phyloP scores from a whole-genome alignment of 2,888 invertebrate genomes.

The Drosophila subquinaria region DNA sequence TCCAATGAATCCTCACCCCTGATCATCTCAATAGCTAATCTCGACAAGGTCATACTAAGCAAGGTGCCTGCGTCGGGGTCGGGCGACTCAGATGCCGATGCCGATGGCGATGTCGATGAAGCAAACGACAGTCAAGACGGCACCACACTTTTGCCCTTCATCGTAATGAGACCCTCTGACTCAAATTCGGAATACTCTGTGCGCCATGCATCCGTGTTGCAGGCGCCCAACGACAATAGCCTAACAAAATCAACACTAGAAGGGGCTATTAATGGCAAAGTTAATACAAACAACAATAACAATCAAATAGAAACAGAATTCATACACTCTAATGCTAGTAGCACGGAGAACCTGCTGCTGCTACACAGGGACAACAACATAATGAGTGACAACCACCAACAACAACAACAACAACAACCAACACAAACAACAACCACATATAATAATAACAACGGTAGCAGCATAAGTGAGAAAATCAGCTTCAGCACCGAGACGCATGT shows the following conservation, averaged over 20 bases:
- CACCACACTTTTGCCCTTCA: conserved; percentile 27
- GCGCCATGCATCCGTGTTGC: conserved; percentile 76
- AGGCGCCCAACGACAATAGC: conserved; percentile 61
- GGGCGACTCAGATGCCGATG: conserved; percentile 35
- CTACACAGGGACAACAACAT: conserved; percentile 30
- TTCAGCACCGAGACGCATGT: conserved; percentile 83
- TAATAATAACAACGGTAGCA: conserved; percentile 36
- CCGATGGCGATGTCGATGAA: background rate
- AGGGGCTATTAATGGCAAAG: conserved; percentile 7
- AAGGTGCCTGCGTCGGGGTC: conserved; percentile 78
- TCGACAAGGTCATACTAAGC: conserved; percentile 85
- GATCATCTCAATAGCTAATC: conserved; percentile 85
- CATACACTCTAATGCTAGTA: background rate
- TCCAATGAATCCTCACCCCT: conserved; percentile 85
- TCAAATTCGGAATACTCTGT: conserved; percentile 82
- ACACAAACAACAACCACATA: conserved; percentile 41
- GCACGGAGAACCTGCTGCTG: background rate
- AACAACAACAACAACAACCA: conserved; percentile 40
- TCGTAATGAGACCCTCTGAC: conserved; percentile 43
- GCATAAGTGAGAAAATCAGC: conserved; percentile 61
- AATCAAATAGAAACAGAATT: conserved; percentile 27
- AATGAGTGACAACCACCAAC: conserved; percentile 19
- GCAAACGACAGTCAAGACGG: conserved; percentile 23
- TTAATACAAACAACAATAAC: conserved; percentile 13
- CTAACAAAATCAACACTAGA: background rate